A percentile compares a stretch with the other conserved stretches of the same genome.
phyloP scores from a whole-genome alignment of 2,888 invertebrate genomes.

The Chirona hameri region DNA sequence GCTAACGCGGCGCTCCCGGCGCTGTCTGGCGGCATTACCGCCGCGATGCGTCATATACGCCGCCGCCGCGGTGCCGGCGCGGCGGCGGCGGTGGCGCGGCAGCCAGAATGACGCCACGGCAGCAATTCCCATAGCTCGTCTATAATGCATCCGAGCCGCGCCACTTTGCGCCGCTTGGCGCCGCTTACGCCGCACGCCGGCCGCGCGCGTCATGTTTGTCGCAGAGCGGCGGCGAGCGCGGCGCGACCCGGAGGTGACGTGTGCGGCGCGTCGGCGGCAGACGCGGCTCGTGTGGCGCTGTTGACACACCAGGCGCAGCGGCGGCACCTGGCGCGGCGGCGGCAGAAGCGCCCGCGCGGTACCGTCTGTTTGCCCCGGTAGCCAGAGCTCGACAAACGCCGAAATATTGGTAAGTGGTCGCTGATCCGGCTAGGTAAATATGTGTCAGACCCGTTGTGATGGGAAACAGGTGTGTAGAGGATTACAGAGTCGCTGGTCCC shows the following conservation, averaged over 20 bases:
- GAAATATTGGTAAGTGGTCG: neutral
- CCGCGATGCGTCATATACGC: neutral
- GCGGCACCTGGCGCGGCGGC: too few relatives aligned
- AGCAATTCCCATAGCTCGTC: conserved; percentile 6
- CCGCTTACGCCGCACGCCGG: neutral
- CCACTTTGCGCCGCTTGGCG: neutral
- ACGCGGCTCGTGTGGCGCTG: neutral
- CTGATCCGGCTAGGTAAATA: neutral
- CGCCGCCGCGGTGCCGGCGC: neutral
- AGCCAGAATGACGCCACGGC: neutral
- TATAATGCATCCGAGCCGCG: neutral
- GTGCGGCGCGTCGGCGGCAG: neutral
- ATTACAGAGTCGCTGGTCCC: too few relatives aligned
- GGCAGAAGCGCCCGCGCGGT: neutral
- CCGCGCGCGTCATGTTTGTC: conserved; percentile 2
- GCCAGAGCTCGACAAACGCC: neutral
- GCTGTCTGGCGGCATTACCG: neutral
- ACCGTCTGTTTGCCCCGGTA: neutral
- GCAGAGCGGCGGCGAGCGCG: neutral
- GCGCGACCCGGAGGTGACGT: neutral
- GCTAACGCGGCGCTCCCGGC: neutral
- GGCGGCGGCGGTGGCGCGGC: neutral
- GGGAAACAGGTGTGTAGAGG: too few relatives aligned
- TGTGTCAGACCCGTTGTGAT: too few relatives aligned
- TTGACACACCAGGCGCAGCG: neutral